Percentiles rank a stretch among this genome's conserved stretches.
Evolutionary conservation across 1,140 invertebrate species (phyloP).

Genomic region (Halesus radiatus): DNA sequence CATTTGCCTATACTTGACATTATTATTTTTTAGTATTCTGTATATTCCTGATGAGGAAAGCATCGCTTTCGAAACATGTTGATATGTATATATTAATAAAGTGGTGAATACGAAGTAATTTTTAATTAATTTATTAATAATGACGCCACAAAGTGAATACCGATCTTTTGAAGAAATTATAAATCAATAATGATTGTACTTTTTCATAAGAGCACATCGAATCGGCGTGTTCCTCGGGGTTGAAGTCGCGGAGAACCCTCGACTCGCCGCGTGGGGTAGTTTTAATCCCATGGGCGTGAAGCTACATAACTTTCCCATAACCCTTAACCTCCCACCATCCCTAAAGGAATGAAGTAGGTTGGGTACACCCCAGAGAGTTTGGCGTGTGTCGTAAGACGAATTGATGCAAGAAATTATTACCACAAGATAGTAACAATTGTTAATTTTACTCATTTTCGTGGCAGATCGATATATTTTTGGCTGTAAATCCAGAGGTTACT

Average conservation of each 20-base stretch:
- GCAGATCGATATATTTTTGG: background rate
- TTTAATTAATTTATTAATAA: no score
- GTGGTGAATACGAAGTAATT: no score
- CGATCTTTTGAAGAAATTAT: no score
- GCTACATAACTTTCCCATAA: background rate
- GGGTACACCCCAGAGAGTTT: background rate
- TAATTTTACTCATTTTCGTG: background rate
- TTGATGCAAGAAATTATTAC: background rate
- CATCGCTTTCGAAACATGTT: no score
- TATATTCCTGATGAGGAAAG: no score
- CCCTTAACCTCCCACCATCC: background rate
- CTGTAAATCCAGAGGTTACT: no score
- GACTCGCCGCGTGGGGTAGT: background rate
- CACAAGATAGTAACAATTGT: background rate
- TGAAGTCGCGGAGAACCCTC: background rate
- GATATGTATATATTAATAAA: no score
- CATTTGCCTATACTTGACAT: no score
- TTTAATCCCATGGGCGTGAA: slow-evolving; percentile 24
- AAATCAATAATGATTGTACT: background rate
- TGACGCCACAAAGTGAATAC: no score
- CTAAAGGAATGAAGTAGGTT: no score
- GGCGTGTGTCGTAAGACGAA: slow-evolving; percentile 7
- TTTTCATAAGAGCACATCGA: background rate
- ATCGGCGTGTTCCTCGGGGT: background rate
- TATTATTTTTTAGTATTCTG: no score